Evolutionary conservation across 2,888 invertebrate species (phyloP).

Genomic region (Acronicta leporina): DNA sequence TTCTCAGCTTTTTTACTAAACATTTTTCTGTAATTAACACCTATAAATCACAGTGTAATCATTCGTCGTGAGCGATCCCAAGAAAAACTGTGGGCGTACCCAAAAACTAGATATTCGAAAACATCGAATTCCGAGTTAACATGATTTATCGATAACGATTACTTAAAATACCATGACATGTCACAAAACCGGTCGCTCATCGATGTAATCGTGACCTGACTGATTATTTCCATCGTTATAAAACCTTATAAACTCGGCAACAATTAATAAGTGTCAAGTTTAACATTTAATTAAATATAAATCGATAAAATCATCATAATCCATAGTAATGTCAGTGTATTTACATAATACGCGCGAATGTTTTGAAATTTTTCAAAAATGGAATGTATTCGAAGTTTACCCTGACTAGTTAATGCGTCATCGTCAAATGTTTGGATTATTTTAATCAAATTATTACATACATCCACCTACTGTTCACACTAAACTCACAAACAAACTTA

Average conservation of each 20-base stretch:
- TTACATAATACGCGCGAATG: slow-evolving; percentile 49
- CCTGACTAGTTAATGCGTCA: slow-evolving; percentile 30
- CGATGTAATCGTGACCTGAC: slow-evolving; percentile 73
- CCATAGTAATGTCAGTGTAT: slow-evolving; percentile 52
- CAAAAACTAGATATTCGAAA: slow-evolving; percentile 60
- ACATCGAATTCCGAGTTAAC: slow-evolving; percentile 57
- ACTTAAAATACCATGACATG: slow-evolving; percentile 77
- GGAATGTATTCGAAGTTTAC: slow-evolving; percentile 36
- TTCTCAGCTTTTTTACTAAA: slow-evolving; percentile 15
- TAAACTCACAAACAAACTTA: slow-evolving; percentile 21
- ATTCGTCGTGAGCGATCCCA: slow-evolving; percentile 40
- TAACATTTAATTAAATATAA: slow-evolving; percentile 80
- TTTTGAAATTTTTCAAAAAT: slow-evolving; percentile 48
- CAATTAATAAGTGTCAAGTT: slow-evolving; percentile 85
- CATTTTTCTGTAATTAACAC: slow-evolving; percentile 52
- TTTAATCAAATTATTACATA: slow-evolving; percentile 14
- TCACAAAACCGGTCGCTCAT: slow-evolving; percentile 75
- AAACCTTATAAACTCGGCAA: slow-evolving; percentile 74
- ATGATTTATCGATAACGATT: slow-evolving; percentile 78
- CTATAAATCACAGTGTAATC: slow-evolving; percentile 56
- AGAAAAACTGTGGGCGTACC: slow-evolving; percentile 56
- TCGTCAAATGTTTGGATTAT: slow-evolving; percentile 31
- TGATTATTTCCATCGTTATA: slow-evolving; percentile 77
- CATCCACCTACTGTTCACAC: slow-evolving; percentile 3
- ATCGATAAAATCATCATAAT: slow-evolving; percentile 75